Base-by-base conservation (phyloP, 2,113 vertebrate species). In the Chamaea fasciata region DNA sequence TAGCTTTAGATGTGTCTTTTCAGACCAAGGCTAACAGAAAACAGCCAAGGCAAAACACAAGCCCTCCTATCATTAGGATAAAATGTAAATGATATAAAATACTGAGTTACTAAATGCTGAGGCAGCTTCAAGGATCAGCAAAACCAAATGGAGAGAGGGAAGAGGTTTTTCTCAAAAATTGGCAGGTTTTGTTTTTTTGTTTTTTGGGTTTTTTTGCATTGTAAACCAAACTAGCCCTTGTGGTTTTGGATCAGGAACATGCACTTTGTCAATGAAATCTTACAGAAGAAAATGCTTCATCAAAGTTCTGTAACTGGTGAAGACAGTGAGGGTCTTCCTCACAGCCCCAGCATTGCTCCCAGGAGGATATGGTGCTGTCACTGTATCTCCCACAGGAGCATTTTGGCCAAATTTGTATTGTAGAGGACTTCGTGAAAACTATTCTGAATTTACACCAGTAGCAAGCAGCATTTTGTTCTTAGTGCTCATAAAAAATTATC, bases 41-140 rank as follows among this genome's bases (percentile, higher is more conserved):
- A 60, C 78, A 90, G 39, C 83, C 63, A 56, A 2, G 33, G 63
- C 56, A 90, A 91, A 89, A 85, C 55, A 39, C 16, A 82, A 73
- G 22, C 68, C 52, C 46, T 79, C 31, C 10, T 63, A 22, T 77
- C 35, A 63, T 74, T 80, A 74, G 55, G 46, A 88, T 89, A 83
- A 94, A 78, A 89, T 65, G 30, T 35, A 95, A 88, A 64, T 57
- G 6, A 84, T 91, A 57, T 53, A 41, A 31, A 91, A 15, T 81
- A 74, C 74, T 82, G 59, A 47, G 47, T 95, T 95, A 83, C 64
- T 86, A 46, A 92, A 86, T 92, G 88, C 88, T 86, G 94, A 91
- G 57, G 57, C 74, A 87, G 62, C 64, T 96, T 92, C 37, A 41
- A 78, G 57, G 53, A 88, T 91, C 86, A 92, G 81, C 81, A 95